Conservation (phyloP, 1,140 invertebrate species). For the Wasmannia auropunctata region DNA sequence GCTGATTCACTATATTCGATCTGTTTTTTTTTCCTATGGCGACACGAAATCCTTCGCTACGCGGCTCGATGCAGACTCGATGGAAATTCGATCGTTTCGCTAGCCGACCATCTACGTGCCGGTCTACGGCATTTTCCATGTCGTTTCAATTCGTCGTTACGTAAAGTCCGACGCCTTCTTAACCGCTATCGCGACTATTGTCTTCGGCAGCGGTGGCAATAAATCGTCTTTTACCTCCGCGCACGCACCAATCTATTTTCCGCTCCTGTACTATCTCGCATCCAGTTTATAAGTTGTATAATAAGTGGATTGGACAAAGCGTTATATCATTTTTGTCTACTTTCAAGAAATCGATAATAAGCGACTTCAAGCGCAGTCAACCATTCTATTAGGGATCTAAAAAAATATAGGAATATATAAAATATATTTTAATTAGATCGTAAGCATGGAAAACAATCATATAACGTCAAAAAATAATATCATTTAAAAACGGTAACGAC, state of each 20-base stretch:
- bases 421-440: neutral
- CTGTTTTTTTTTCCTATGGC: conserved; percentile 5
- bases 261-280: neutral
- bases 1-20: too few relatives aligned
- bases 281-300: conserved; percentile 17
- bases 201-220: conserved; percentile 9
- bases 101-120: conserved; percentile 11
- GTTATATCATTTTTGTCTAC: neutral
- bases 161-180: conserved; percentile 9
- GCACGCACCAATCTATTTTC: neutral
- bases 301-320: neutral
- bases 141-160: conserved; percentile 31
- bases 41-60: conserved; percentile 40
- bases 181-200: neutral
- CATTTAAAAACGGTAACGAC: neutral
- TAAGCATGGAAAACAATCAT: neutral
- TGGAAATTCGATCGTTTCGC: conserved; percentile 28
- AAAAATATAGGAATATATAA: neutral
- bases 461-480: neutral
- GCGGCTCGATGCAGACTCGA: conserved; percentile 21
- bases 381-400: neutral
- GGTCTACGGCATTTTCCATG: neutral
- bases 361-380: neutral
- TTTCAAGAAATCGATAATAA: neutral
- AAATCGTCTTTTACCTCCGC: conserved; percentile 44